A percentile compares a stretch with the other conserved stretches of the same genome.
Conservation (phyloP, 1,140 invertebrate genomes). For the Zaprionus ghesquierei region DNA sequence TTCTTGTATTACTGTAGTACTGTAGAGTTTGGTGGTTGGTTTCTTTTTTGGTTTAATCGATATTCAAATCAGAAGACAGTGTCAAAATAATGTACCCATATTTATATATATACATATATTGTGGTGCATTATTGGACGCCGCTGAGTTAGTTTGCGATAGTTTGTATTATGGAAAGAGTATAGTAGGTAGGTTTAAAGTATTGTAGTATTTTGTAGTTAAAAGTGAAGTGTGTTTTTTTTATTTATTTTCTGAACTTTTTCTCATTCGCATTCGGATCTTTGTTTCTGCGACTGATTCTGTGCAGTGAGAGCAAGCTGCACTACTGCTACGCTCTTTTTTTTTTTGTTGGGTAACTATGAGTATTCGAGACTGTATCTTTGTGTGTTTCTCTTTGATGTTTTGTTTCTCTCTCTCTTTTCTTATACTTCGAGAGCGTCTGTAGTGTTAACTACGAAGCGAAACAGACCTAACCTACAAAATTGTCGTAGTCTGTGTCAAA, state of each 20-base stretch:
- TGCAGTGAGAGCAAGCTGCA: constrained; percentile 35
- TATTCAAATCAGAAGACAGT: constrained; percentile 83
- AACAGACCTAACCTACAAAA: constrained; percentile 31
- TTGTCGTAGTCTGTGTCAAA: constrained; percentile 37
- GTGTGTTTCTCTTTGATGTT: background rate
- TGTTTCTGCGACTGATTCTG: constrained; percentile 6
- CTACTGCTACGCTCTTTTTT: constrained; percentile 33
- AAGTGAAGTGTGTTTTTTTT: constrained; percentile 49
- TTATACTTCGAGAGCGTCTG: constrained; percentile 4
- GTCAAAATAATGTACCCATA: constrained; percentile 82
- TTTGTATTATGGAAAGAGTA: constrained; percentile 79
- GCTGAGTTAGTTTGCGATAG: constrained; percentile 72
- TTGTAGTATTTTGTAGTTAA: constrained; percentile 42
- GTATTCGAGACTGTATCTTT: constrained; percentile 22
- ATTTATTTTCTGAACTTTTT: background rate
- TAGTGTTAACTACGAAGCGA: constrained; percentile 34
- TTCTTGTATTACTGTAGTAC: constrained; percentile 40
- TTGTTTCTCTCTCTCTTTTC: constrained; percentile 12
- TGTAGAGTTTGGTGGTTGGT: constrained; percentile 53
- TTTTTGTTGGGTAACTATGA: constrained; percentile 2
- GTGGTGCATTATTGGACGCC: constrained; percentile 81
- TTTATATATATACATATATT: constrained; percentile 35
- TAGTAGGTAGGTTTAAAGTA: constrained; percentile 50
- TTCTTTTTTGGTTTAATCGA: constrained; percentile 65
- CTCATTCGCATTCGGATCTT: background rate